phyloP scores from a whole-genome alignment of 2,113 vertebrate genomes.

The western clawed frog (Xenopus tropicalis) region DNA sequence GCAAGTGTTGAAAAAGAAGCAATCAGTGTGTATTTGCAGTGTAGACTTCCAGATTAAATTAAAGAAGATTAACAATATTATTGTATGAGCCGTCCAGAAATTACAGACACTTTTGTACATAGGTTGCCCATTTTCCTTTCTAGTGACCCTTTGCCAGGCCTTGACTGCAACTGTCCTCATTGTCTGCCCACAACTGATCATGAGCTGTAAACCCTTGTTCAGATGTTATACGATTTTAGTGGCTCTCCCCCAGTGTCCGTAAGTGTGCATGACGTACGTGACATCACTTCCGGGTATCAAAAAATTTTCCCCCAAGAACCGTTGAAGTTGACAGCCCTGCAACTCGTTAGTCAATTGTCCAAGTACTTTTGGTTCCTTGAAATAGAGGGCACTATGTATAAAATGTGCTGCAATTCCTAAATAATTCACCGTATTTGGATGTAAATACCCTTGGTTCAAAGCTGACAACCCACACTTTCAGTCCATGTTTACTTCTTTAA shows the following conservation, averaged over 20 bases:
- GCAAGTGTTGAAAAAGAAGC: no score
- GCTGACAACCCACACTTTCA: neutral
- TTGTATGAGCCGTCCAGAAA: no score
- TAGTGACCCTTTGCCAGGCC: conserved; percentile 39
- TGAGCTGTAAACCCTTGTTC: neutral
- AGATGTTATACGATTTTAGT: neutral
- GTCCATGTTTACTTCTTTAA: no score
- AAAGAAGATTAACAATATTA: no score
- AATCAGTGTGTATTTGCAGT: no score
- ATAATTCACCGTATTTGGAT: neutral
- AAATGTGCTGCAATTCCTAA: no score
- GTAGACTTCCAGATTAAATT: no score
- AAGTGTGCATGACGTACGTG: no score
- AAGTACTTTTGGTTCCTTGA: neutral
- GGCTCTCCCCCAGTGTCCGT: neutral
- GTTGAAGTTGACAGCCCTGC: no score
- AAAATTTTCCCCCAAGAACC: neutral
- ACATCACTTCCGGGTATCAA: no score
- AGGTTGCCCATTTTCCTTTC: neutral
- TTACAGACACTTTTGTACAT: no score
- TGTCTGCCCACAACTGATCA: neutral
- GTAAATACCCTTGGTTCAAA: neutral
- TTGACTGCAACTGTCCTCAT: neutral
- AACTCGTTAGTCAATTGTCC: neutral
- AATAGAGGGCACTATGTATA: neutral